A percentile compares a stretch with the other conserved stretches of the same genome.
These are phyloP conservation scores for Tyrophagus putrescentiae DNA, from an alignment of 1,140 invertebrate species.

Conservation along the genomic window DNA sequence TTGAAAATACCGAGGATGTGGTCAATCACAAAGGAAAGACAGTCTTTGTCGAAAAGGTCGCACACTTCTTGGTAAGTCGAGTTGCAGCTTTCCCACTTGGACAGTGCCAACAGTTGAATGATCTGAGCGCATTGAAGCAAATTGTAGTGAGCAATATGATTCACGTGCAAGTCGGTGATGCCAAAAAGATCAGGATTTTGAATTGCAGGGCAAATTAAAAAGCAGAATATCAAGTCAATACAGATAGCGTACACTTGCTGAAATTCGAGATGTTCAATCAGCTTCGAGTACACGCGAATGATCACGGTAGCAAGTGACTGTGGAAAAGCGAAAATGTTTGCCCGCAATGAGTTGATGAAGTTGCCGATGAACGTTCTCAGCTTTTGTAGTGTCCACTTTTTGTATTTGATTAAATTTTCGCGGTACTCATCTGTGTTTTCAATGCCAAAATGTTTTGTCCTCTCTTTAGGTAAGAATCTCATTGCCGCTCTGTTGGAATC, in stretches of 20 bases:
- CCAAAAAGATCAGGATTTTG: conserved; percentile 89
- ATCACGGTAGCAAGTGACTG: conserved; percentile 46
- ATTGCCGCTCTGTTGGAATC: conserved; percentile 70
- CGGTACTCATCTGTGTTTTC: conserved; percentile 48
- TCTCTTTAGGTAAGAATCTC: conserved; percentile 53
- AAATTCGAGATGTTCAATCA: conserved; percentile 36
- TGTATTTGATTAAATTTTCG: conserved; percentile 54
- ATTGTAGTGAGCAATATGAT: conserved; percentile 75
- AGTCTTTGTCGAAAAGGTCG: conserved; percentile 37
- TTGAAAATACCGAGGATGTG: conserved; percentile 46
- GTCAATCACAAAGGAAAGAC: conserved; percentile 55
- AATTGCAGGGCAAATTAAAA: conserved; percentile 90
- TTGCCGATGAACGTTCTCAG: conserved; percentile 59
- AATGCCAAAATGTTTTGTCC: conserved; percentile 62
- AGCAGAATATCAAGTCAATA: conserved; percentile 78
- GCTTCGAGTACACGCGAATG: conserved; percentile 38
- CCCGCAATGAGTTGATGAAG: conserved; percentile 67
- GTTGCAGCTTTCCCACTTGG: conserved; percentile 61
- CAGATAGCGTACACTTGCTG: conserved; percentile 51
- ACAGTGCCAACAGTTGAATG: conserved; percentile 71
- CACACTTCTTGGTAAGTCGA: conserved; percentile 21
- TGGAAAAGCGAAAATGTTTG: conserved; percentile 82
- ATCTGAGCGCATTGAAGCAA: conserved; percentile 71
- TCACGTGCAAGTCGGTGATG: conserved; percentile 74
- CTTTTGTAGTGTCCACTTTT: conserved; percentile 59